Percentiles rank a stretch among this genome's conserved stretches.
Conservation (phyloP, 1,140 invertebrate species). For the Apocrypta bakeri region DNA sequence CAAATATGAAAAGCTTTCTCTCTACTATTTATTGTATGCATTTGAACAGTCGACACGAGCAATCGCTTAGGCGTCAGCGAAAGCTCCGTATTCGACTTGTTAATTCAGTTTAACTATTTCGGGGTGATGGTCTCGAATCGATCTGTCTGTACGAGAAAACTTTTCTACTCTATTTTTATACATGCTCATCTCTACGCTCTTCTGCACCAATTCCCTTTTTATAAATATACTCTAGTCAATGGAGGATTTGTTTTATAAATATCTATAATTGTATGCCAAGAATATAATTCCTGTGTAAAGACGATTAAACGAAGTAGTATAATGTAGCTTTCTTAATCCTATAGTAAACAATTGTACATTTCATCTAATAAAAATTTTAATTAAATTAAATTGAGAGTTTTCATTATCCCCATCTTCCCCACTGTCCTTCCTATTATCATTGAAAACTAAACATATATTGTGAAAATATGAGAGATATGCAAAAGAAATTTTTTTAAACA, state of each 20-base stretch:
- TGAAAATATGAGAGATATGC: too few relatives aligned
- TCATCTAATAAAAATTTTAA: conserved; percentile 73
- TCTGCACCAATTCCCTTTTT: conserved; percentile 53
- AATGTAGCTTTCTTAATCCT: conserved; percentile 71
- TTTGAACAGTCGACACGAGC: conserved; percentile 30
- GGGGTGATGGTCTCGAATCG: conserved; percentile 68
- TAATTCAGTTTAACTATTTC: conserved; percentile 47
- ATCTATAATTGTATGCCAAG: conserved; percentile 59
- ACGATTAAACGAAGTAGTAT: conserved; percentile 70
- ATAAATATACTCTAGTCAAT: conserved; percentile 70
- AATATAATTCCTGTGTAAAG: conserved; percentile 72
- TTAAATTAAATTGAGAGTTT: conserved; percentile 62
- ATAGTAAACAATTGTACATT: conserved; percentile 73
- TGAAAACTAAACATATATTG: too few relatives aligned
- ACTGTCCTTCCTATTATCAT: too few relatives aligned
- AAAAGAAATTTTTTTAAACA: too few relatives aligned
- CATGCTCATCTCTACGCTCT: conserved; percentile 52
- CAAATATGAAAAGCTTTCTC: conserved; percentile 40
- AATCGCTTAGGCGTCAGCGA: conserved; percentile 33
- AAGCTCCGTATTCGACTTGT: conserved; percentile 47
- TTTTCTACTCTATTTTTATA: conserved; percentile 52
- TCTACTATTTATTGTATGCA: conserved; percentile 19
- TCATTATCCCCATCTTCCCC: not conserved
- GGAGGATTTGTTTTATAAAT: conserved; percentile 72
- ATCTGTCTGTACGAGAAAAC: conserved; percentile 61